These are phyloP conservation scores for Wasmannia auropunctata DNA, from an alignment of 1,140 invertebrate genomes.

Conservation along the genomic window DNA sequence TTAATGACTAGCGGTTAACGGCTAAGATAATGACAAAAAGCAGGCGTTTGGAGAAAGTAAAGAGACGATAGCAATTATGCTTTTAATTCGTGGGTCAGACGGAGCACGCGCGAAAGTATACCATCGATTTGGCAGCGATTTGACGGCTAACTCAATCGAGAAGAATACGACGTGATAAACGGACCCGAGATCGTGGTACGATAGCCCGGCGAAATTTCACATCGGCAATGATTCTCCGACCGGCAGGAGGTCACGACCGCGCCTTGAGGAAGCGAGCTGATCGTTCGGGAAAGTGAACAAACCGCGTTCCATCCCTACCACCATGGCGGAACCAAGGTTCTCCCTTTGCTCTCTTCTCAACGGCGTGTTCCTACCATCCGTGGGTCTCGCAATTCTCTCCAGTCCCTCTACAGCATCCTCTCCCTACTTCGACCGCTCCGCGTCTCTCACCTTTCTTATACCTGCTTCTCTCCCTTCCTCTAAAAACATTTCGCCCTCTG, in stretches of 20 bases:
- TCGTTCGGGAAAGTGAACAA: slow-evolving; percentile 84
- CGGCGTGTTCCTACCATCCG: slow-evolving; percentile 62
- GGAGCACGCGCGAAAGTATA: not conserved
- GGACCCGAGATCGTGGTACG: slow-evolving; percentile 1
- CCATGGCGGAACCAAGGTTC: slow-evolving; percentile 75
- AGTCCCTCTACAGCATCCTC: slow-evolving; percentile 62
- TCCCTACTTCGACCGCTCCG: slow-evolving; percentile 56
- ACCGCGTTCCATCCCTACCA: slow-evolving; percentile 85
- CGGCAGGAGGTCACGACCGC: slow-evolving; percentile 82
- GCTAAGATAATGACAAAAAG: not conserved
- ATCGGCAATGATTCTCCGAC: slow-evolving; percentile 63
- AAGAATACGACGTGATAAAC: not conserved
- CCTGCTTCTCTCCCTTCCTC: slow-evolving; percentile 43
- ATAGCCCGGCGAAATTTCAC: slow-evolving; percentile 61
- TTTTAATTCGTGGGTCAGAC: not conserved
- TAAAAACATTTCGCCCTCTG: slow-evolving; percentile 36
- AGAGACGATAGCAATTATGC: not conserved
- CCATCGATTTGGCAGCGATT: not conserved
- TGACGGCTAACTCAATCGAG: slow-evolving; percentile 8
- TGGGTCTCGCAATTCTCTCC: slow-evolving; percentile 72
- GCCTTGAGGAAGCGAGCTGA: slow-evolving; percentile 80
- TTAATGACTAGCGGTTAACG: not conserved
- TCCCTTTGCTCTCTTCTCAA: slow-evolving; percentile 73
- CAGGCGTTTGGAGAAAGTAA: not conserved
- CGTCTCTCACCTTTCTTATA: slow-evolving; percentile 44